Evolutionary conservation across 2,797 vertebrate genomes (phyloP), one percentile per base, ranked within the genome.

Genomic region (Clarias pachynema): DNA sequence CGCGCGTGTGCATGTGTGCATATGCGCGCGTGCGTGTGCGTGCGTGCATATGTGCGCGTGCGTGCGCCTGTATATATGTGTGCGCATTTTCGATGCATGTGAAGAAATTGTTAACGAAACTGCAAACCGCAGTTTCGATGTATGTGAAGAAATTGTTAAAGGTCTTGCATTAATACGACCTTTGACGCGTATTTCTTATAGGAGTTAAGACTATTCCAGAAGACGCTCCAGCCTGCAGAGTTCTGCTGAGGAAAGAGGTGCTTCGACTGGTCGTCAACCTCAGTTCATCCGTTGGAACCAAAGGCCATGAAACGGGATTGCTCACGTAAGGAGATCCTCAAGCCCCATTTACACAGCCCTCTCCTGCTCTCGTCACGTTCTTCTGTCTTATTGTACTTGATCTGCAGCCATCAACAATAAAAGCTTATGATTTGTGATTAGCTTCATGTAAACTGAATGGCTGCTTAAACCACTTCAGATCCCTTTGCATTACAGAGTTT

Each of bases 251-350:
- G 89, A 99, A 99, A 91, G 98, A 99, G 93, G 97, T 99, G 63
- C 93, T 99, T 74, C 97, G 98, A 66, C 96, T 99, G 90, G 98
- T 99, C 84, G 94, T 99, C 91, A 99, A 99, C 92, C 95, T 99
- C 91, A 99, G 98, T 94, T 99, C 98, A 87, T 99, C 98, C 9
- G 98, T 99, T 59, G 98, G 98, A 94, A 99, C 98, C 72, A 99
- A 99, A 93, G 96, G 98, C 89, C 97, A 99, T 85, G 98, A 99
- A 95, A 99, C 98, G 0, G 98, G 98, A 89, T 96, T 99, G 81
- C 93, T 99, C 91, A 99, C 98, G 98, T 99, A 95, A 97, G 95
- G 14, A 77, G 24, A 87, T 9, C 12, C 16, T 26, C n/a, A 22
- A 63, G 56, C 37, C 75, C 10, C 34, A 20, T 14, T 24, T 16